Conservation (phyloP, 1,140 invertebrate species). For the Neuroterus valhalla region DNA sequence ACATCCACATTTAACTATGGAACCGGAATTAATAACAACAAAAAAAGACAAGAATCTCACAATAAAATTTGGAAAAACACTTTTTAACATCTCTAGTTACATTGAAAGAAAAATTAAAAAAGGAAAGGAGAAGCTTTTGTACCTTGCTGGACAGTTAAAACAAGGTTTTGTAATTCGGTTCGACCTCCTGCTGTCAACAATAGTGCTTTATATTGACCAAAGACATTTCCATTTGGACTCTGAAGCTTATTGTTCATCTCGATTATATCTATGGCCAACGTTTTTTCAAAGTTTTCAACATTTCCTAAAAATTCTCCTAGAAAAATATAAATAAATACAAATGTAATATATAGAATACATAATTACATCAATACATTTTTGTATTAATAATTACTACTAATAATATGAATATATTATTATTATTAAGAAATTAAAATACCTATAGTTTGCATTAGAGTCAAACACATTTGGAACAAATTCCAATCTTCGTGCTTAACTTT, state of each 20-base stretch:
- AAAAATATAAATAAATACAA: slow-evolving; percentile 36
- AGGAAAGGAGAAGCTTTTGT: slow-evolving; percentile 35
- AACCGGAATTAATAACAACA: slow-evolving; percentile 27
- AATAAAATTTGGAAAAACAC: no score
- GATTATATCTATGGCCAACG: slow-evolving; percentile 72
- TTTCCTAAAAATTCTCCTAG: slow-evolving; percentile 78
- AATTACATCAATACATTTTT: no score
- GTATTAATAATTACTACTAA: no score
- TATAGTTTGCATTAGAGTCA: slow-evolving; percentile 82
- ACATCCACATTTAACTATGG: background rate
- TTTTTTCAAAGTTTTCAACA: slow-evolving; percentile 79
- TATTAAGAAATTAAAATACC: slow-evolving; percentile 66
- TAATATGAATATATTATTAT: no score
- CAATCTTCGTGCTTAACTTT: slow-evolving; percentile 80
- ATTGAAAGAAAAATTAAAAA: background rate
- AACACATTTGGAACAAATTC: slow-evolving; percentile 82
- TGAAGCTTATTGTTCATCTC: slow-evolving; percentile 69
- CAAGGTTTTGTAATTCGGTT: slow-evolving; percentile 74
- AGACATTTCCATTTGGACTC: slow-evolving; percentile 57
- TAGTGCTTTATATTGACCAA: slow-evolving; percentile 72
- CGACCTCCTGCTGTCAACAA: slow-evolving; percentile 69
- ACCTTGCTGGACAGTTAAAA: slow-evolving; percentile 76
- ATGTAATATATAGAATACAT: slow-evolving; percentile 4
- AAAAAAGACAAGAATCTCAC: slow-evolving; percentile 34
- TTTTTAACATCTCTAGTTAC: background rate